phyloP scores from a whole-genome alignment of 1,140 invertebrate species.

The Bombus pyrosoma region DNA sequence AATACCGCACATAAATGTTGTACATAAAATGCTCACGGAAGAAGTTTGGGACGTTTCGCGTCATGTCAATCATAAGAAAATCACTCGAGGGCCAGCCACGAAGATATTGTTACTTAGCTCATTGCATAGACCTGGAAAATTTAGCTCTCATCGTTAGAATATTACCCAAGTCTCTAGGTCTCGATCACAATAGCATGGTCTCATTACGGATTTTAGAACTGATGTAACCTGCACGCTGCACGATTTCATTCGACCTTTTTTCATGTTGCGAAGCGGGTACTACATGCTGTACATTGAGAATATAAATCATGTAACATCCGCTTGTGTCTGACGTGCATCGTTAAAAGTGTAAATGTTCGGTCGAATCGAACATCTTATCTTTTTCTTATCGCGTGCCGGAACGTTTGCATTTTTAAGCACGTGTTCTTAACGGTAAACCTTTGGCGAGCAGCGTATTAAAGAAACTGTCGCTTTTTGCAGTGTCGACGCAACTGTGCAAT shows the following conservation, averaged over 20 bases:
- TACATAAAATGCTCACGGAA: not conserved
- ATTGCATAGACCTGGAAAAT: slow-evolving; percentile 28
- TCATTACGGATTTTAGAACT: slow-evolving; percentile 76
- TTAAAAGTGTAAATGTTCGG: not conserved
- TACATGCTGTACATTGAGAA: not conserved
- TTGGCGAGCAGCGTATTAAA: no score
- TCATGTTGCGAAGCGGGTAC: not conserved
- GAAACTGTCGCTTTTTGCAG: slow-evolving; percentile 77
- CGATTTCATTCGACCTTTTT: slow-evolving; percentile 49
- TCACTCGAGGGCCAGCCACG: not conserved
- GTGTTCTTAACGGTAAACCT: not conserved
- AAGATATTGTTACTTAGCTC: slow-evolving; percentile 6
- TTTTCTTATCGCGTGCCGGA: not conserved
- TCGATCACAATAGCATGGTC: slow-evolving; percentile 76
- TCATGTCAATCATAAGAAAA: not conserved
- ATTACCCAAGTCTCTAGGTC: slow-evolving; percentile 39
- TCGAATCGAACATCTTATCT: no score
- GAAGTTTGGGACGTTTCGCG: no score
- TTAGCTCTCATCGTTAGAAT: slow-evolving; percentile 39
- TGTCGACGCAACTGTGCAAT: slow-evolving; percentile 85
- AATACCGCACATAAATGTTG: slow-evolving; percentile 20
- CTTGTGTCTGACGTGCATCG: not conserved
- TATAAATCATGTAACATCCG: not conserved
- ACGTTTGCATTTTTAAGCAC: not conserved
- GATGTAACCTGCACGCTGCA: slow-evolving; percentile 72